phyloP scores from a whole-genome alignment of 2,797 vertebrate species.

The Rhinella marina region DNA sequence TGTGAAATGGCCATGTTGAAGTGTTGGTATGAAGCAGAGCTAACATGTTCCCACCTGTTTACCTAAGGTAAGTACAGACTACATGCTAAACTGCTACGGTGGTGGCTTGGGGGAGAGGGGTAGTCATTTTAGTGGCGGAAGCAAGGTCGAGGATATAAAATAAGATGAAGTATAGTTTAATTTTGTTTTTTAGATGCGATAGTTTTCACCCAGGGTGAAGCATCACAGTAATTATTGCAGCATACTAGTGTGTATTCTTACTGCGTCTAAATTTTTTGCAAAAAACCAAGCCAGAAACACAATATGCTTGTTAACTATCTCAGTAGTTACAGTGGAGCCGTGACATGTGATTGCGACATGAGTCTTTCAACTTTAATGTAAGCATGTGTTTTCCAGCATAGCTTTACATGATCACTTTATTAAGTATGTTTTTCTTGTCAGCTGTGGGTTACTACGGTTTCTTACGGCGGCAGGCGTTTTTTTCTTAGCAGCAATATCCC shows the following conservation, averaged over 20 bases:
- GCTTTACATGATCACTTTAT: conserved; percentile 4
- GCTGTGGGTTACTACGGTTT: not conserved
- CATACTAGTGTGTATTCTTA: no score
- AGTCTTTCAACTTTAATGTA: not conserved
- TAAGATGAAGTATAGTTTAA: not conserved
- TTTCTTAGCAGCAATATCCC: not conserved
- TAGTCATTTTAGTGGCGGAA: not conserved
- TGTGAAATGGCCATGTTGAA: not conserved
- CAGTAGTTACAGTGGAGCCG: not conserved
- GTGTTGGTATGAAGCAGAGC: not conserved
- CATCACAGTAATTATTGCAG: not conserved
- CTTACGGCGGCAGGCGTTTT: not conserved
- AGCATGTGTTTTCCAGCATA: conserved; percentile 22
- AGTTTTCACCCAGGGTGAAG: not conserved
- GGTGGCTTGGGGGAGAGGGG: not conserved
- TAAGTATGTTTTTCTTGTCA: not conserved
- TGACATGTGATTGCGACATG: not conserved
- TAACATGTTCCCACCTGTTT: not conserved
- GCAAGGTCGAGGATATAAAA: not conserved
- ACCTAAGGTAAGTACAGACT: not conserved
- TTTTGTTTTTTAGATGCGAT: not conserved
- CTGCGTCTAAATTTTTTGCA: not conserved
- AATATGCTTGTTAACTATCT: not conserved
- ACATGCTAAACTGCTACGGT: not conserved
- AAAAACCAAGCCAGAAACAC: not conserved